These are phyloP conservation scores for Hydrotaea cyrtoneurina DNA, from an alignment of 2,888 invertebrate species.

Conservation along the genomic window DNA sequence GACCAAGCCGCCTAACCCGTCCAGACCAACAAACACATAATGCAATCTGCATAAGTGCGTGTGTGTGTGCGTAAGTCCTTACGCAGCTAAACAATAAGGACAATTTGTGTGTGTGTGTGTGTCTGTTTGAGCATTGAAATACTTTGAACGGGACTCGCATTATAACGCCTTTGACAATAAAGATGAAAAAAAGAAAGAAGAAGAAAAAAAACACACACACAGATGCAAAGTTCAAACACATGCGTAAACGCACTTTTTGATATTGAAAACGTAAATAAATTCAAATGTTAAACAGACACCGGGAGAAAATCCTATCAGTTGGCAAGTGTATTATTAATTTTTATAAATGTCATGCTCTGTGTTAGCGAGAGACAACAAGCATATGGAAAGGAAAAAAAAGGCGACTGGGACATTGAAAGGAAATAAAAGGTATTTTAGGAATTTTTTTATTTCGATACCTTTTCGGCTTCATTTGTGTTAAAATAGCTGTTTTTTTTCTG, in stretches of 20 bases:
- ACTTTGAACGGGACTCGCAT: constrained; percentile 56
- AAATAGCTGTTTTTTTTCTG: too few species aligned
- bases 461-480: too few species aligned
- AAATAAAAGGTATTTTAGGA: too few species aligned
- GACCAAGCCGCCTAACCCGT: constrained; percentile 59
- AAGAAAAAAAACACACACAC: too few species aligned
- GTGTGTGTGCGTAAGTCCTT: constrained; percentile 33
- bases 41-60: constrained; percentile 51
- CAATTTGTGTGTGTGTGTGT: constrained; percentile 46
- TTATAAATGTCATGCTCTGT: too few species aligned
- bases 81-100: constrained; percentile 58
- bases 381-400: too few species aligned
- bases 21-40: constrained; percentile 40
- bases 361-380: too few species aligned
- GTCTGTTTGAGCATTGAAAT: constrained; percentile 34
- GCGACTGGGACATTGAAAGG: too few species aligned
- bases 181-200: background rate
- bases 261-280: constrained; percentile 34
- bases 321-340: too few species aligned
- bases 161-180: constrained; percentile 56
- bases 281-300: constrained; percentile 32
- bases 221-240: constrained; percentile 58
- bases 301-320: constrained; percentile 14
- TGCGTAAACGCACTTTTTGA: constrained; percentile 64
- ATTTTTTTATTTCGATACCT: too few species aligned